These are phyloP conservation scores for Campylomormyrus numenius DNA, from an alignment of 2,113 vertebrate species.

Conservation along the genomic window DNA sequence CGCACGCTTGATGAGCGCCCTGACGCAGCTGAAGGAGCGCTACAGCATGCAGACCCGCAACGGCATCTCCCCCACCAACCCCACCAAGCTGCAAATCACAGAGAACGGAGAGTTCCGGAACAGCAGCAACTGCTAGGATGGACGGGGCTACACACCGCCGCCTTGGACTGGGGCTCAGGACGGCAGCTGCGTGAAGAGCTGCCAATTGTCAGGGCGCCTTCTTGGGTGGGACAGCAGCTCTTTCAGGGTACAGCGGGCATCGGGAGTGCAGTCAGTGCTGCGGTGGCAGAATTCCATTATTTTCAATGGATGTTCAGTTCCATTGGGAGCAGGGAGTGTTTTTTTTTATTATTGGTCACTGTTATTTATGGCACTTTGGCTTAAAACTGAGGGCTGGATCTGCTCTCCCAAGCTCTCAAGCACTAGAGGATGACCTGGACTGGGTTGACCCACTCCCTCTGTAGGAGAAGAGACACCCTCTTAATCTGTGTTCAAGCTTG, in stretches of 20 bases:
- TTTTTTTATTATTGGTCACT: neutral
- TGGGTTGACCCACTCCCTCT: neutral
- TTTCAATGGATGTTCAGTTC: slow-evolving; percentile 20
- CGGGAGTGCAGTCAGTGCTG: too few relatives aligned
- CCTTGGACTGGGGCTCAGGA: neutral
- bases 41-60: slow-evolving; percentile 99
- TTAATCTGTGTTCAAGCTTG: slow-evolving; percentile 22
- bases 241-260: neutral
- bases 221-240: neutral
- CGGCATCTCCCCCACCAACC: slow-evolving; percentile 97
- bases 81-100: slow-evolving; percentile 98
- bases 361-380: slow-evolving; percentile 9
- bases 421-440: neutral
- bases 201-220: neutral
- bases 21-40: slow-evolving; percentile 97
- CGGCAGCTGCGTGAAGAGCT: neutral
- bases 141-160: neutral
- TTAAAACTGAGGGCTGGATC: slow-evolving; percentile 5
- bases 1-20: slow-evolving; percentile 90
- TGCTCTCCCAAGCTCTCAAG: neutral
- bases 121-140: slow-evolving; percentile 91
- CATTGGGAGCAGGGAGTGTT: neutral
- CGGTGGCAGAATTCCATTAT: slow-evolving; percentile 20
- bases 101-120: slow-evolving; percentile 98
- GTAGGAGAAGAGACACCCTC: neutral